Evolutionary conservation across 2,797 vertebrate genomes (phyloP).

Genomic region (Limnodromus scolopaceus): DNA sequence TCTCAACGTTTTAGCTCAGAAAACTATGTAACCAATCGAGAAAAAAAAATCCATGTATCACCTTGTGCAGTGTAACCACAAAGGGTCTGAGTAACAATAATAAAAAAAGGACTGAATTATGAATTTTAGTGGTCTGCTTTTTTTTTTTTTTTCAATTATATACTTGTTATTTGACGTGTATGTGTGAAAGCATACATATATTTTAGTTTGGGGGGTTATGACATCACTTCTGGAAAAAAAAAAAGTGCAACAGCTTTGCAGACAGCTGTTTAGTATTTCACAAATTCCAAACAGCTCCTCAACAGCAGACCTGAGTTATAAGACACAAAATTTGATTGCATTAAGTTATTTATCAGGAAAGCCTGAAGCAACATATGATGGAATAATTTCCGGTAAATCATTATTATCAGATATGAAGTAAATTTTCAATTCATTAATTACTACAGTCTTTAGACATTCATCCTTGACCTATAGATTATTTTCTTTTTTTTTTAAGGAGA

Average conservation of each 20-base stretch:
- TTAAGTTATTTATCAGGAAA: neutral
- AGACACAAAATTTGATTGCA: neutral
- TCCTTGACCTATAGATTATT: neutral
- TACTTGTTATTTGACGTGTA: neutral
- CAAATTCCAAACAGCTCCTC: neutral
- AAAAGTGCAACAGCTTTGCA: neutral
- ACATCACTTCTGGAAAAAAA: neutral
- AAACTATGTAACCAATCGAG: neutral
- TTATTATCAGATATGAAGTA: neutral
- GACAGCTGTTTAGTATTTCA: neutral
- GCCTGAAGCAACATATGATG: neutral
- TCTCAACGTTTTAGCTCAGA: neutral
- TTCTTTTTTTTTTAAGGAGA: neutral
- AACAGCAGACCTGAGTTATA: neutral
- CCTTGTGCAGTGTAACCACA: neutral
- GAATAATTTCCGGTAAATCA: neutral
- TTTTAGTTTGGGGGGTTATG: neutral
- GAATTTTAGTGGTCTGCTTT: neutral
- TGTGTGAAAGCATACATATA: neutral
- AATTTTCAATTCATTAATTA: neutral
- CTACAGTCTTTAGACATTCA: neutral
- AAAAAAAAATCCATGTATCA: neutral
- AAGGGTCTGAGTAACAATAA: neutral
- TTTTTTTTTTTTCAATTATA: neutral
- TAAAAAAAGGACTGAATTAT: neutral